Evolutionary conservation across 2,113 vertebrate genomes (phyloP).

Genomic region (Alosa alosa): DNA sequence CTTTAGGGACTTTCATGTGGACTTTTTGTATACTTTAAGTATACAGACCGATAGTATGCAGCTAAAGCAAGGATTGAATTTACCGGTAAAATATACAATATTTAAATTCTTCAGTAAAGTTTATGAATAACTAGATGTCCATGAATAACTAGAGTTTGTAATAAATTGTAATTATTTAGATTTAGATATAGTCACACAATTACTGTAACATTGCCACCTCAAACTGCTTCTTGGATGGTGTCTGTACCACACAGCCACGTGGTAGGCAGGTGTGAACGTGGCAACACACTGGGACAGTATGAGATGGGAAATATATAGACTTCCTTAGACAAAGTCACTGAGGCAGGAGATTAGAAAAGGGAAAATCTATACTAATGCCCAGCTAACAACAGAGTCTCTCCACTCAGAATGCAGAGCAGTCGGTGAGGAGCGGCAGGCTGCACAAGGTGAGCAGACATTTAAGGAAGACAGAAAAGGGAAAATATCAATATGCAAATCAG

Average conservation of each 20-base stretch:
- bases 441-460: slow-evolving; percentile 28
- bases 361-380: slow-evolving; percentile 42
- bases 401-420: slow-evolving; percentile 29
- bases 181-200: neutral
- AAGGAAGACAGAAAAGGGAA: slow-evolving; percentile 38
- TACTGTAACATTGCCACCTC: neutral
- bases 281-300: neutral
- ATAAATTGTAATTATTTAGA: neutral
- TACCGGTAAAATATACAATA: no score
- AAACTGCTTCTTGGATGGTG: neutral
- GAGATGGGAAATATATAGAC: slow-evolving; percentile 30
- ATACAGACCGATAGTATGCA: neutral
- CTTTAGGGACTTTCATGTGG: neutral
- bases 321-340: slow-evolving; percentile 35
- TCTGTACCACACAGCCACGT: neutral
- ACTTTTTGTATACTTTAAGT: neutral
- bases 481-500: slow-evolving; percentile 47
- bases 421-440: neutral
- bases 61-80: neutral
- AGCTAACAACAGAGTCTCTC: slow-evolving; percentile 35
- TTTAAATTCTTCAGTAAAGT: no score
- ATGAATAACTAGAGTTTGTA: no score
- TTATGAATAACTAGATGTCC: neutral
- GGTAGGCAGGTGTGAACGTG: neutral
- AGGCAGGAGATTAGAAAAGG: slow-evolving; percentile 39